A percentile compares a stretch with the other conserved stretches of the same genome.
phyloP scores from a whole-genome alignment of 2,113 vertebrate genomes.

The Tylochromis polylepis region DNA sequence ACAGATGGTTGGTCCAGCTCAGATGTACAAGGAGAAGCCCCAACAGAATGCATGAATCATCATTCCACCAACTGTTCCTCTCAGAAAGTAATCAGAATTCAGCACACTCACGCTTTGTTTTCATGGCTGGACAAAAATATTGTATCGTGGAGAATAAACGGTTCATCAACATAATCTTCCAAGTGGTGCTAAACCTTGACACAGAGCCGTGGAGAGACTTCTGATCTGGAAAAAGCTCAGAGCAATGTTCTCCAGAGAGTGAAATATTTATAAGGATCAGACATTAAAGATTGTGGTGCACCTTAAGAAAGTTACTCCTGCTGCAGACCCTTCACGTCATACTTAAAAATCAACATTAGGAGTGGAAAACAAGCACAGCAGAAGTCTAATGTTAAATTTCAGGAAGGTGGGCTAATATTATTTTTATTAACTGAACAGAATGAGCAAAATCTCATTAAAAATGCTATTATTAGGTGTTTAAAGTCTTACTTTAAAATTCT shows the following conservation, averaged over 20 bases:
- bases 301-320: not conserved
- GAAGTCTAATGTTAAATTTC: not conserved
- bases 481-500: not conserved
- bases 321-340: not conserved
- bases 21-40: slow-evolving; percentile 41
- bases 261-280: slow-evolving; percentile 19
- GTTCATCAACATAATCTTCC: not conserved
- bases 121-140: not conserved
- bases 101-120: slow-evolving; percentile 15
- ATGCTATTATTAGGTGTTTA: too few species aligned
- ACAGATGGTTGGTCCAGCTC: slow-evolving; percentile 52
- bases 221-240: not conserved
- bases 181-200: not conserved
- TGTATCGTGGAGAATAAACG: not conserved
- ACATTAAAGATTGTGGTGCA: not conserved
- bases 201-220: not conserved
- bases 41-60: slow-evolving; percentile 57
- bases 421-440: not conserved
- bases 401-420: not conserved
- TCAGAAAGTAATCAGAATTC: not conserved
- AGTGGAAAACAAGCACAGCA: not conserved
- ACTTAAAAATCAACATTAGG: not conserved
- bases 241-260: not conserved
- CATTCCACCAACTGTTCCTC: slow-evolving; percentile 55
- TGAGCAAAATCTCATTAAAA: not conserved